A percentile compares a stretch with the other conserved stretches of the same genome.
These are phyloP conservation scores for Leucophenga varia DNA, from an alignment of 1,140 invertebrate species.

Conservation along the genomic window DNA sequence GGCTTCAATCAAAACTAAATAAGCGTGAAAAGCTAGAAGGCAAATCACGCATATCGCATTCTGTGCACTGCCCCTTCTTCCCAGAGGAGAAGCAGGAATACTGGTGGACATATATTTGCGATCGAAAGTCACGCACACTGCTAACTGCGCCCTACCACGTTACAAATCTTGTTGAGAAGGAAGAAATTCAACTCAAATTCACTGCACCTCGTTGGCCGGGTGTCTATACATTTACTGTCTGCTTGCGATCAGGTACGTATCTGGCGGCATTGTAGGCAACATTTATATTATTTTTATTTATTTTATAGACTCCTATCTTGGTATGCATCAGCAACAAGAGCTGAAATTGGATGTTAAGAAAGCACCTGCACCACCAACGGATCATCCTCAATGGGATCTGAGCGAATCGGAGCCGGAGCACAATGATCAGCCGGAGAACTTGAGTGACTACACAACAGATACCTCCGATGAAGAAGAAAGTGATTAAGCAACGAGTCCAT, in stretches of 20 bases:
- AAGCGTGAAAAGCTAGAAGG: slow-evolving; percentile 90
- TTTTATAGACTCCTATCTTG: slow-evolving; percentile 85
- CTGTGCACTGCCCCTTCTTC: slow-evolving; percentile 94
- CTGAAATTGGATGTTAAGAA: slow-evolving; percentile 96
- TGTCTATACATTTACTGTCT: slow-evolving; percentile 91
- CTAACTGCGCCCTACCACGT: slow-evolving; percentile 90
- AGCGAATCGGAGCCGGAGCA: slow-evolving; percentile 88
- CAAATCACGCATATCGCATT: slow-evolving; percentile 90
- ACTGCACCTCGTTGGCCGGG: slow-evolving; percentile 92
- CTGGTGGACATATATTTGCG: slow-evolving; percentile 98
- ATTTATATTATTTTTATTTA: background rate
- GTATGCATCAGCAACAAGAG: slow-evolving; percentile 87
- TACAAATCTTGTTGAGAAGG: slow-evolving; percentile 75
- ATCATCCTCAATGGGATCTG: slow-evolving; percentile 96
- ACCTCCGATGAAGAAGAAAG: slow-evolving; percentile 61
- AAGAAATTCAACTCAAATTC: slow-evolving; percentile 92
- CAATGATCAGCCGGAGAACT: slow-evolving; percentile 63
- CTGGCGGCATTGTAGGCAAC: background rate
- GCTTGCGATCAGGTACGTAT: slow-evolving; percentile 72
- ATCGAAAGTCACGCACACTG: slow-evolving; percentile 86
- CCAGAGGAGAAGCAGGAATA: slow-evolving; percentile 97
- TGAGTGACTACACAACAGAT: slow-evolving; percentile 65
- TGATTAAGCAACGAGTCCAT: slow-evolving; percentile 40
- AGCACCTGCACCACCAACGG: slow-evolving; percentile 83
- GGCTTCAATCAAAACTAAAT: slow-evolving; percentile 72